A percentile compares a stretch with the other conserved stretches of the same genome.
Evolutionary conservation across 2,797 vertebrate species (phyloP).

Genomic region (Lepus oiostolus): DNA sequence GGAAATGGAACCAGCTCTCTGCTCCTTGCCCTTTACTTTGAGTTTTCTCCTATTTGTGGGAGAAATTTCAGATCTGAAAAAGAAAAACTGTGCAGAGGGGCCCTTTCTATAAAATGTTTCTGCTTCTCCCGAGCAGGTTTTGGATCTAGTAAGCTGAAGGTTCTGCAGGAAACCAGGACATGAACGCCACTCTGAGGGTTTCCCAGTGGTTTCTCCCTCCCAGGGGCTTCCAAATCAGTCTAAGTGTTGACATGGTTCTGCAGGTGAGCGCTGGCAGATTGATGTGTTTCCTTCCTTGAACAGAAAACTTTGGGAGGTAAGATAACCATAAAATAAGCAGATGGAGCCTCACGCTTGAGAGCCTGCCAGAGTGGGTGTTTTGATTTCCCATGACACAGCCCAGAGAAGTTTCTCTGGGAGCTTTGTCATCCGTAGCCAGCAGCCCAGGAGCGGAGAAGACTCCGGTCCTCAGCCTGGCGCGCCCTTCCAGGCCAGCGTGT

Average conservation of each 20-base stretch:
- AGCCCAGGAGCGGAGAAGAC: slow-evolving; percentile 37
- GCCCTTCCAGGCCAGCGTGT: too few relatives aligned
- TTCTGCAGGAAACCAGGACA: slow-evolving; percentile 74
- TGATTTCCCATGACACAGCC: slow-evolving; percentile 61
- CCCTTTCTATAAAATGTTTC: slow-evolving; percentile 75
- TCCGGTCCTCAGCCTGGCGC: too few relatives aligned
- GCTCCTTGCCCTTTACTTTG: not conserved
- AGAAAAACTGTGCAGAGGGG: slow-evolving; percentile 78
- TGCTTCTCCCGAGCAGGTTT: slow-evolving; percentile 73
- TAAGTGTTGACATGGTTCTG: slow-evolving; percentile 64
- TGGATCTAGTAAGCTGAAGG: slow-evolving; percentile 65
- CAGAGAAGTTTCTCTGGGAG: slow-evolving; percentile 49
- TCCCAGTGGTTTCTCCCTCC: slow-evolving; percentile 69
- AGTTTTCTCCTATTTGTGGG: not conserved
- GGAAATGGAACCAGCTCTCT: slow-evolving; percentile 39
- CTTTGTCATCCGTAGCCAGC: slow-evolving; percentile 58
- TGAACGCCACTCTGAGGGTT: slow-evolving; percentile 64
- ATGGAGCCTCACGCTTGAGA: slow-evolving; percentile 35
- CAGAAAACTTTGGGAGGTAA: slow-evolving; percentile 2
- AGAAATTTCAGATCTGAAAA: slow-evolving; percentile 29
- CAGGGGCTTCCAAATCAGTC: slow-evolving; percentile 62
- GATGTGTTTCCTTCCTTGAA: slow-evolving; percentile 36
- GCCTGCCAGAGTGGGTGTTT: slow-evolving; percentile 56
- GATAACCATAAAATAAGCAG: slow-evolving; percentile 58
- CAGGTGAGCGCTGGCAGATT: slow-evolving; percentile 47